phyloP scores from a whole-genome alignment of 2,797 vertebrate species.

The Falco concolor region DNA sequence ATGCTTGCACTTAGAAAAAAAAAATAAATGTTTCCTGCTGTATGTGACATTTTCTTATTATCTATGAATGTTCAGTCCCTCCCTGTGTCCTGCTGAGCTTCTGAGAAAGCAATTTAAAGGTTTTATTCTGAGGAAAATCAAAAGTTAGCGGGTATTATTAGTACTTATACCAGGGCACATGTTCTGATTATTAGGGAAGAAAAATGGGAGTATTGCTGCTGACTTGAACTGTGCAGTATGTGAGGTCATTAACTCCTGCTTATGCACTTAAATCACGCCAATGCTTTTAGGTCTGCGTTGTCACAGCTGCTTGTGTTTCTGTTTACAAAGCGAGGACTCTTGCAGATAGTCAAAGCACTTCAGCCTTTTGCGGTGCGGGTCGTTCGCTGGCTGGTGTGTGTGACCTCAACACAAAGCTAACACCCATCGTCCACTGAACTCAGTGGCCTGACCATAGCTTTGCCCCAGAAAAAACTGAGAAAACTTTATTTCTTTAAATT shows the following conservation, averaged over 20 bases:
- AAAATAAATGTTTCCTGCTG: not conserved
- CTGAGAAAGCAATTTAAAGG: not conserved
- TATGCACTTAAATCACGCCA: accelerated
- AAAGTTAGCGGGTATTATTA: not conserved
- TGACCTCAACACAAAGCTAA: not conserved
- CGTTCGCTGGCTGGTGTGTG: not conserved
- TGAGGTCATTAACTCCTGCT: not conserved
- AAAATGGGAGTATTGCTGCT: not conserved
- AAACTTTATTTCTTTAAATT: not conserved
- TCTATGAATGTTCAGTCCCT: not conserved
- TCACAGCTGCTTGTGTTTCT: not conserved
- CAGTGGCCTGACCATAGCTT: not conserved
- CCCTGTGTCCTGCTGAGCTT: not conserved
- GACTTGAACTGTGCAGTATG: not conserved
- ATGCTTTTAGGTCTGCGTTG: not conserved
- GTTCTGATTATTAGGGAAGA: not conserved
- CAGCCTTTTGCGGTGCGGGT: accelerated
- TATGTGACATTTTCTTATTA: not conserved
- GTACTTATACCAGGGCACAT: not conserved
- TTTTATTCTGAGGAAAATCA: not conserved
- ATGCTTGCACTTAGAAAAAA: not conserved
- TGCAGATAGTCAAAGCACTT: not conserved
- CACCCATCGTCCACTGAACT: accelerated
- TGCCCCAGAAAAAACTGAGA: constrained; percentile 8
- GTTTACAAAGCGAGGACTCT: not conserved